Conservation (phyloP, 2,888 invertebrate species). For the Euphydryas editha region DNA sequence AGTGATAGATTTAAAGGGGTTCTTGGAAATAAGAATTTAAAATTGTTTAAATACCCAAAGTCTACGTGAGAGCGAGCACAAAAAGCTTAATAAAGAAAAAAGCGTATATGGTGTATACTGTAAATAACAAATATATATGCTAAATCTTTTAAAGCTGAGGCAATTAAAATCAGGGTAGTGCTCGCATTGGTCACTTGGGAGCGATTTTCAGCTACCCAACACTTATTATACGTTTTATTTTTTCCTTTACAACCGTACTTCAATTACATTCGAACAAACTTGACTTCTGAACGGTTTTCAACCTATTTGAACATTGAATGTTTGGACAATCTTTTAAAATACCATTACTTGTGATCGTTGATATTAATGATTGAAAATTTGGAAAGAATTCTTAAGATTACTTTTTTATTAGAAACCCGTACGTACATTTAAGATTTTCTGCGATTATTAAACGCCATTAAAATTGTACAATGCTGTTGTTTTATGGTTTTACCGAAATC, state of each 20-base stretch:
- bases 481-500: background rate
- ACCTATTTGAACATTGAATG: constrained; percentile 5
- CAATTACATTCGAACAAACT: constrained; percentile 21
- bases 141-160: constrained; percentile 24
- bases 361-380: background rate
- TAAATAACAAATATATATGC: background rate
- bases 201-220: constrained; percentile 57
- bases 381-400: background rate
- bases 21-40: no score
- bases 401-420: background rate
- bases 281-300: constrained; percentile 18
- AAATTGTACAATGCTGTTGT: background rate
- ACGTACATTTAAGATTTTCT: constrained; percentile 2
- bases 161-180: constrained; percentile 56
- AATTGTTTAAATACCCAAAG: no score
- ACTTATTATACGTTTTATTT: constrained; percentile 53
- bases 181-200: constrained; percentile 47
- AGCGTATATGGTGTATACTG: background rate
- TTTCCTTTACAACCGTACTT: constrained; percentile 33
- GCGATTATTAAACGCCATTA: background rate
- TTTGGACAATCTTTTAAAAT: constrained; percentile 13
- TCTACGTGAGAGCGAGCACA: no score
- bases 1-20: no score
- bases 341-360: constrained; percentile 2
- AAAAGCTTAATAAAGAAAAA: background rate